A percentile compares a stretch with the other conserved stretches of the same genome.
Evolutionary conservation across 2,797 vertebrate species (phyloP).

Genomic region (Melanotaenia pygmaea): DNA sequence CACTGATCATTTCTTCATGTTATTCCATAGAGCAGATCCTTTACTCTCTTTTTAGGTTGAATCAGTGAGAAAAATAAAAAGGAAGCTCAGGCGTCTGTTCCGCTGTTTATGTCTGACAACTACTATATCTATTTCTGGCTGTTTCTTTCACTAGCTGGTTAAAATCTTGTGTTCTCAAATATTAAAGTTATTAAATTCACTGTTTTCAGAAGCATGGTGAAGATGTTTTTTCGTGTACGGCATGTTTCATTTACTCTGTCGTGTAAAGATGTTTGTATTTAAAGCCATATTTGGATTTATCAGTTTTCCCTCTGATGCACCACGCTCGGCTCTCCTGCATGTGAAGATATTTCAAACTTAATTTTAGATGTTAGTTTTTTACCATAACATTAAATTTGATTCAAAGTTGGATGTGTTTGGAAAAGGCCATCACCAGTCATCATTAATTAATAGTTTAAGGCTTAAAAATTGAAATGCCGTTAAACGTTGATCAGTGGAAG

Average conservation of each 20-base stretch:
- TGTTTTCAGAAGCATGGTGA: neutral
- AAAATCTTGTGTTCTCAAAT: neutral
- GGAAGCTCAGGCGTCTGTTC: neutral
- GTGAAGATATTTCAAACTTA: neutral
- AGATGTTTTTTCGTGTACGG: neutral
- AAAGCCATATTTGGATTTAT: neutral
- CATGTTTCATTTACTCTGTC: neutral
- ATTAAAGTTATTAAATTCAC: neutral
- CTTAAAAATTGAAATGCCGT: neutral
- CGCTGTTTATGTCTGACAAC: neutral
- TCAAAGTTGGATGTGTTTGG: neutral
- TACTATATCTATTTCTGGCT: neutral
- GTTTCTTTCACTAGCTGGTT: neutral
- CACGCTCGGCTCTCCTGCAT: neutral
- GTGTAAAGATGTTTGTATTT: neutral
- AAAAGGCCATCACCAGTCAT: neutral
- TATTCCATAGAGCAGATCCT: neutral
- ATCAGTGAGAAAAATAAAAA: neutral
- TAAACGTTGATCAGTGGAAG: neutral
- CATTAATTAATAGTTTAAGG: neutral
- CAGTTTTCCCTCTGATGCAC: neutral
- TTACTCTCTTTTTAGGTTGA: neutral
- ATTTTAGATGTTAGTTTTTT: neutral
- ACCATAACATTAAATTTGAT: neutral
- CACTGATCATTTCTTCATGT: neutral